Evolutionary conservation across 2,888 invertebrate genomes (phyloP).

Genomic region (Drosophila testacea): DNA sequence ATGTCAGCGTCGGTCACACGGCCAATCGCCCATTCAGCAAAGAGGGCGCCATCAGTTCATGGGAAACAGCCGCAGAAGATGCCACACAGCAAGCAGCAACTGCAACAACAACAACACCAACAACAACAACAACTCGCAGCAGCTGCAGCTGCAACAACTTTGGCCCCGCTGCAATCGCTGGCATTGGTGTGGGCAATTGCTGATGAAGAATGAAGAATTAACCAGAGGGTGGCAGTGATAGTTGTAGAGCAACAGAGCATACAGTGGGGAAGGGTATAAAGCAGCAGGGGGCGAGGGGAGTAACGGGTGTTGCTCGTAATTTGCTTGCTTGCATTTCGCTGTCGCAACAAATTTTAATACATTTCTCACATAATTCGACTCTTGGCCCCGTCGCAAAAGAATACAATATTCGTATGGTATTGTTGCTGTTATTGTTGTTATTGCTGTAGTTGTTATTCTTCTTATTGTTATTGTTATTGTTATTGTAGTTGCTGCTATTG

Average conservation of each 20-base stretch:
- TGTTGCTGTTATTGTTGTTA: conserved; percentile 20
- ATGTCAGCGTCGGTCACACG: conserved; percentile 75
- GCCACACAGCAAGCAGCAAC: conserved; percentile 63
- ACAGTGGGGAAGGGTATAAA: not conserved
- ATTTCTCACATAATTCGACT: conserved; percentile 75
- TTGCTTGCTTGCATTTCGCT: conserved; percentile 75
- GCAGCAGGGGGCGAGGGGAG: not conserved
- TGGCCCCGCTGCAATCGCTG: conserved; percentile 73
- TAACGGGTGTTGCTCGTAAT: conserved; percentile 45
- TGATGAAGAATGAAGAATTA: conserved; percentile 20
- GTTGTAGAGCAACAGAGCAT: not conserved
- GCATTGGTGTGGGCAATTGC: conserved; percentile 68
- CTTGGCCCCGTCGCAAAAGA: conserved; percentile 50
- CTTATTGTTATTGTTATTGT: not conserved
- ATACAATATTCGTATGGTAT: conserved; percentile 11
- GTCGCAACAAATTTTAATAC: conserved; percentile 76
- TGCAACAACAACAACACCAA: conserved; percentile 19
- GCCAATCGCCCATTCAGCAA: conserved; percentile 56
- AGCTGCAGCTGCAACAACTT: conserved; percentile 62
- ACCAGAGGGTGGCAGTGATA: conserved; percentile 46
- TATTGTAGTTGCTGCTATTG: conserved; percentile 24
- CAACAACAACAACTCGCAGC: conserved; percentile 31
- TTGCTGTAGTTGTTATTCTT: conserved; percentile 11
- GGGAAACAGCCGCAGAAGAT: conserved; percentile 74
- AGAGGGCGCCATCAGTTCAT: conserved; percentile 77